Evolutionary conservation across 2,113 vertebrate species (phyloP).

Genomic region (Oostethus manadensis): DNA sequence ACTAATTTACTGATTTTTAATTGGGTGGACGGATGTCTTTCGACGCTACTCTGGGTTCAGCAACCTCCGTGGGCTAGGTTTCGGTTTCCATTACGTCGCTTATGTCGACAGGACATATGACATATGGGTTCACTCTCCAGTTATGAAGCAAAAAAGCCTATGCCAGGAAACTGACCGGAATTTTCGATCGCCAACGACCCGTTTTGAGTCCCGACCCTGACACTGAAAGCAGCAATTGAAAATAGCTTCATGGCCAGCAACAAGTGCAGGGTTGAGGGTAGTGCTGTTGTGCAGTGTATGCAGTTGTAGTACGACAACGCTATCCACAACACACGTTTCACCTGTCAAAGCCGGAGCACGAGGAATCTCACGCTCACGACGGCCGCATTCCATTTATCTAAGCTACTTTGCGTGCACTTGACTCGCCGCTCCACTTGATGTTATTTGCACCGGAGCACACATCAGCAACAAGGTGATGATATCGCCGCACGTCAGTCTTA

Average conservation of each 20-base stretch:
- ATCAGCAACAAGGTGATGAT: not conserved
- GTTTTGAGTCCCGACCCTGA: too few relatives aligned
- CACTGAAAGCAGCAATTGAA: too few relatives aligned
- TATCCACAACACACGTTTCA: not conserved
- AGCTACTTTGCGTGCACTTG: not conserved
- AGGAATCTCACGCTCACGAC: slow-evolving; percentile 7
- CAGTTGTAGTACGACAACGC: not conserved
- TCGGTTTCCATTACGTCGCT: too few relatives aligned
- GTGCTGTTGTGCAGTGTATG: not conserved
- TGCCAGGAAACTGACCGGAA: too few relatives aligned
- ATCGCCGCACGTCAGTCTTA: too few relatives aligned
- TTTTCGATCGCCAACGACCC: too few relatives aligned
- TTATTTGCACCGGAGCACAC: not conserved
- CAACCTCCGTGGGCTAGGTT: too few relatives aligned
- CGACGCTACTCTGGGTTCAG: slow-evolving; percentile 19
- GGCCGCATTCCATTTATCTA: slow-evolving; percentile 1
- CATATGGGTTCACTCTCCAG: too few relatives aligned
- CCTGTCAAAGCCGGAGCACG: slow-evolving; percentile 4
- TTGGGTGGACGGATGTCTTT: slow-evolving; percentile 12
- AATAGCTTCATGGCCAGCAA: not conserved
- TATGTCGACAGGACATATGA: too few relatives aligned
- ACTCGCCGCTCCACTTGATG: not conserved
- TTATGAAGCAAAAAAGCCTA: too few relatives aligned
- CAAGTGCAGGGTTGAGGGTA: not conserved
- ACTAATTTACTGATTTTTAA: slow-evolving; percentile 11